Evolutionary conservation across 2,113 vertebrate genomes (phyloP).

Genomic region (Silurus meridionalis): DNA sequence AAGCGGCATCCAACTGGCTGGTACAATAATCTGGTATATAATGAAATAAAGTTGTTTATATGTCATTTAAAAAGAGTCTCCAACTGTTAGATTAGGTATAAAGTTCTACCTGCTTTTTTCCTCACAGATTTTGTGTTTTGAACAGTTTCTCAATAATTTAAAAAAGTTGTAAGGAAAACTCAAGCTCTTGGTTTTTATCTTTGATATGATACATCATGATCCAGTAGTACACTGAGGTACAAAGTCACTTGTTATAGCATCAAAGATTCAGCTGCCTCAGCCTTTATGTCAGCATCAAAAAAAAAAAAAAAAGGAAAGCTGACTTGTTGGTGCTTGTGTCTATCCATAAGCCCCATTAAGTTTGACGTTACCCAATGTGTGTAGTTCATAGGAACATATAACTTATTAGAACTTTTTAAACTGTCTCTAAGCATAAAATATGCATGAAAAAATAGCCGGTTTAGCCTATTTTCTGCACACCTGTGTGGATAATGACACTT

Average conservation of each 20-base stretch:
- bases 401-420: not conserved
- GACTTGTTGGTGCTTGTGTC: not conserved
- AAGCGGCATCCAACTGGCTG: no score
- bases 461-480: not conserved
- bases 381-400: not conserved
- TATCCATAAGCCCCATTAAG: not conserved
- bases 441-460: not conserved
- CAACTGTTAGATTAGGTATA: not conserved
- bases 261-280: not conserved
- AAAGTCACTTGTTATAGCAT: not conserved
- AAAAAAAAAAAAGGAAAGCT: not conserved
- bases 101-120: not conserved
- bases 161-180: not conserved
- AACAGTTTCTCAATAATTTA: not conserved
- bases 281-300: not conserved
- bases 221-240: not conserved
- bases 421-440: not conserved
- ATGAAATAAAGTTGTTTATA: not conserved
- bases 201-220: not conserved
- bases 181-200: not conserved
- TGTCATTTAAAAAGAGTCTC: not conserved
- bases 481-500: slow-evolving; percentile 8
- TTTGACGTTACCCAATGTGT: not conserved
- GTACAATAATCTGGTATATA: not conserved
- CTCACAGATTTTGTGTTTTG: not conserved